A percentile compares a stretch with the other conserved stretches of the same genome.
Evolutionary conservation across 2,888 invertebrate genomes (phyloP).

Genomic region (Xanthia icteritia): DNA sequence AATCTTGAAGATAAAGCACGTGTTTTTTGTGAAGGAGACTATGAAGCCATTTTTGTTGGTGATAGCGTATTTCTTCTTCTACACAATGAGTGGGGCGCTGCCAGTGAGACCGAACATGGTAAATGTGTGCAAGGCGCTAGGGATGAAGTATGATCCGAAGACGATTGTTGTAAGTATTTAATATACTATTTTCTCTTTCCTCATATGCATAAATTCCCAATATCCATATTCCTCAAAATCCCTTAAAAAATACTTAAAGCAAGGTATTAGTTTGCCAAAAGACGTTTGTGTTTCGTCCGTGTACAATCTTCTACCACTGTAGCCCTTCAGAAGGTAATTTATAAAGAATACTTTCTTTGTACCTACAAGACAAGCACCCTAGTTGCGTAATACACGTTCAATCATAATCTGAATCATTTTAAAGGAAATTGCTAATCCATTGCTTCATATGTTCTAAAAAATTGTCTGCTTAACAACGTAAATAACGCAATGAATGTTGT

Average conservation of each 20-base stretch:
- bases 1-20: conserved; percentile 76
- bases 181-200: background rate
- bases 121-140: conserved; percentile 87
- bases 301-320: background rate
- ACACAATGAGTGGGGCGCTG: conserved; percentile 87
- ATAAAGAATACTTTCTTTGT: background rate
- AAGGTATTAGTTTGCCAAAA: background rate
- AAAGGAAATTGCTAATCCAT: too few relatives aligned
- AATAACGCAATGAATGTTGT: too few relatives aligned
- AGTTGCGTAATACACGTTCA: too few relatives aligned
- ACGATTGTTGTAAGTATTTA: conserved; percentile 85
- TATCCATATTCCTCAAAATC: background rate
- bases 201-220: background rate
- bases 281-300: background rate
- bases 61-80: conserved; percentile 89
- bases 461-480: too few relatives aligned
- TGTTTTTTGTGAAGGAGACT: conserved; percentile 88
- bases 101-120: conserved; percentile 90
- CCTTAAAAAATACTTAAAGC: background rate
- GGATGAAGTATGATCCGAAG: conserved; percentile 86
- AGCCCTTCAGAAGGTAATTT: background rate
- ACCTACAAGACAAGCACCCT: background rate
- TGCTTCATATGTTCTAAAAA: too few relatives aligned
- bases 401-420: too few relatives aligned
- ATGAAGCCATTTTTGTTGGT: conserved; percentile 88